Conservation (phyloP, 2,888 invertebrate species). For the Heliconius ethilla region DNA sequence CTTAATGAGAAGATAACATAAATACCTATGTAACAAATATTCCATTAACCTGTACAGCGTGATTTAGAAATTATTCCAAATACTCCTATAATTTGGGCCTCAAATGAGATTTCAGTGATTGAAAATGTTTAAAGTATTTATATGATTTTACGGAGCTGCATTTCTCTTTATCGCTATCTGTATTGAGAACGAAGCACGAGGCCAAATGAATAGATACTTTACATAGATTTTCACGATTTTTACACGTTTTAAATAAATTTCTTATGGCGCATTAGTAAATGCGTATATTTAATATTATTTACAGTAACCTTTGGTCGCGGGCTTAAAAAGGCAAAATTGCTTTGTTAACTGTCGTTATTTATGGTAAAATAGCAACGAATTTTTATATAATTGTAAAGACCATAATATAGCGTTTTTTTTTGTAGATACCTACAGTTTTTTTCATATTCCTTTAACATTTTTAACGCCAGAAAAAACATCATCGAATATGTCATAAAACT, state of each 20-base stretch:
- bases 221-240: too few species aligned
- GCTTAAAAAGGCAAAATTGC: too few species aligned
- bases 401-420: neutral
- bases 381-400: too few species aligned
- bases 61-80: slow-evolving; percentile 7
- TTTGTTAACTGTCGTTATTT: too few species aligned
- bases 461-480: neutral
- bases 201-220: too few species aligned
- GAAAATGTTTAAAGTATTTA: neutral
- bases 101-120: neutral
- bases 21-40: slow-evolving; percentile 14
- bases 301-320: too few species aligned
- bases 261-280: too few species aligned
- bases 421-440: neutral
- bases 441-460: neutral
- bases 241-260: too few species aligned
- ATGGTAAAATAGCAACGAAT: too few species aligned
- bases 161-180: neutral
- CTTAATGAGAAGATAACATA: slow-evolving; percentile 12
- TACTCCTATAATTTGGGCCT: neutral
- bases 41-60: neutral
- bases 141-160: neutral
- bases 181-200: too few species aligned
- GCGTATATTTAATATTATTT: too few species aligned
- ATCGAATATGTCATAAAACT: slow-evolving; percentile 4